Conservation (phyloP, 2,888 invertebrate genomes). For the Caenorhabditis sp. region DNA sequence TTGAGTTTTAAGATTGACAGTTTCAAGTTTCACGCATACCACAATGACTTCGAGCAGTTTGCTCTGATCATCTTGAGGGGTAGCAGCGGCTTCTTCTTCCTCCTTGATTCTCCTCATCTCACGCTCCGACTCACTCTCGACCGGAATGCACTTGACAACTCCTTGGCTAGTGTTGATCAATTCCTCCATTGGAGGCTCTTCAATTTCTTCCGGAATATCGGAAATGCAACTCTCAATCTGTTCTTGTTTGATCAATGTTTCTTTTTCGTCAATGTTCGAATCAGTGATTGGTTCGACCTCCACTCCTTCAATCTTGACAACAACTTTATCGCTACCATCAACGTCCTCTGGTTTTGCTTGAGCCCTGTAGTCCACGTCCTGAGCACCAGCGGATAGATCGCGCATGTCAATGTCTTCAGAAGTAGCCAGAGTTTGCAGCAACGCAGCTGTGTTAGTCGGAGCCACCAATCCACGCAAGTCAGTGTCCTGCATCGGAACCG, state of each 20-base stretch:
- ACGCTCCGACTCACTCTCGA: conserved; percentile 2
- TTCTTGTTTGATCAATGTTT: not conserved
- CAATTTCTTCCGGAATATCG: conserved; percentile 10
- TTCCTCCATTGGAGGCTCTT: conserved; percentile 20
- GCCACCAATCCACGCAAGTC: too few relatives aligned
- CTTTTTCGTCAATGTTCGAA: not conserved
- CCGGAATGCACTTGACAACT: conserved; percentile 21
- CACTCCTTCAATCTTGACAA: not conserved
- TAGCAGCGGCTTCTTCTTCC: not conserved
- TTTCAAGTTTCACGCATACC: conserved; percentile 7
- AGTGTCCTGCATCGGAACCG: too few relatives aligned
- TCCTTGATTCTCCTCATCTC: not conserved
- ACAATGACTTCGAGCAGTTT: conserved; percentile 39
- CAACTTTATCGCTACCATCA: not conserved
- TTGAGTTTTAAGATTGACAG: not conserved
- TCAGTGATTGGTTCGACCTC: not conserved
- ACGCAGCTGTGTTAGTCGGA: too few relatives aligned
- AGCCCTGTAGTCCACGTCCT: not conserved
- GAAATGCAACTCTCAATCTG: conserved; percentile 4
- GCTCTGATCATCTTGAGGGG: not conserved
- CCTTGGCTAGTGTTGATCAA: not conserved
- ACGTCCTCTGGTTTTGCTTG: too few relatives aligned
- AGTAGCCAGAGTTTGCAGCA: too few relatives aligned
- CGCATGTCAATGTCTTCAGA: not conserved
- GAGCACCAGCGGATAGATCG: not conserved